Conservation (phyloP, 2,113 vertebrate genomes). For the Siniperca knerii region DNA sequence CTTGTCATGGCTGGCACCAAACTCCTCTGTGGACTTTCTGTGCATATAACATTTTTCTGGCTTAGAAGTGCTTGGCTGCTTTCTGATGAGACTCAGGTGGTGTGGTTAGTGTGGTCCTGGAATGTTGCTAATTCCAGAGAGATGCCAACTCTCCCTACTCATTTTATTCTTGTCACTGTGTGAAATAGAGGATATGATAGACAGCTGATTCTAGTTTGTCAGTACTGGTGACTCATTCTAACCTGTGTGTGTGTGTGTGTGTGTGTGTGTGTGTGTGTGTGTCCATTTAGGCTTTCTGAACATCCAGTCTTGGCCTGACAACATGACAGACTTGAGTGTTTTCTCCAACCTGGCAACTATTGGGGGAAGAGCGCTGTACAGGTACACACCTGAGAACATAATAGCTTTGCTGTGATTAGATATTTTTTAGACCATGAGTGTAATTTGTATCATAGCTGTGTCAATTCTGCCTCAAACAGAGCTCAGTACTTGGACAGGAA, state of each 20-base stretch:
- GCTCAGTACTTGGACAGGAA: too few relatives aligned
- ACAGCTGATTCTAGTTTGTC: conserved; percentile 41
- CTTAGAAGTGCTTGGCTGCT: conserved; percentile 18
- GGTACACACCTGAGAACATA: conserved; percentile 89
- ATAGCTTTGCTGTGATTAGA: conserved; percentile 41
- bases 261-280: neutral
- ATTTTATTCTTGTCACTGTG: conserved; percentile 47
- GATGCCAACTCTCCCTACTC: conserved; percentile 12
- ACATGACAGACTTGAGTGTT: conserved; percentile 97
- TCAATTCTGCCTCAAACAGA: neutral
- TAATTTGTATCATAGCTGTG: neutral
- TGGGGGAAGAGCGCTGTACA: conserved; percentile 94
- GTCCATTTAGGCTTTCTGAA: conserved; percentile 91
- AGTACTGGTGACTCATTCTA: conserved; percentile 49
- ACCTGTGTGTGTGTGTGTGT: conserved; percentile 21
- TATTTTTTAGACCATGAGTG: neutral
- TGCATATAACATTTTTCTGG: conserved; percentile 14
- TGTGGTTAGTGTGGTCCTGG: conserved; percentile 15
- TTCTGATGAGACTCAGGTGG: conserved; percentile 53
- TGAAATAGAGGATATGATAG: conserved; percentile 44
- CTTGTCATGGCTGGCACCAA: conserved; percentile 33
- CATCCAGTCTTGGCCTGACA: conserved; percentile 98
- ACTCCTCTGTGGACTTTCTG: conserved; percentile 3
- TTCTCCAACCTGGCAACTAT: conserved; percentile 97
- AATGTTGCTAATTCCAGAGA: conserved; percentile 45